A percentile compares a stretch with the other conserved stretches of the same genome.
Evolutionary conservation across 1,140 invertebrate species (phyloP).

Genomic region (Drosophila murphyi): DNA sequence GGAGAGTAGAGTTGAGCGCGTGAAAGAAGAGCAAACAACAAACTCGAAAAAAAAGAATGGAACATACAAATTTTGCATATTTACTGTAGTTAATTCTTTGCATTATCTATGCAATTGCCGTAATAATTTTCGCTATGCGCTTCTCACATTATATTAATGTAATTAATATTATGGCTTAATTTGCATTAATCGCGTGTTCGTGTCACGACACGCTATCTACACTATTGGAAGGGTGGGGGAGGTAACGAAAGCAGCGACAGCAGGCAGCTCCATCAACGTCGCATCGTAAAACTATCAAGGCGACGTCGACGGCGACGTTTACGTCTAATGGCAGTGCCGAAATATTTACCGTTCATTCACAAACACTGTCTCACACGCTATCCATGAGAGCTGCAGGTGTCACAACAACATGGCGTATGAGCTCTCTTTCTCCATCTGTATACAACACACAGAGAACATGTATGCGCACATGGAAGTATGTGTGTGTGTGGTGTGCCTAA

Average conservation of each 20-base stretch:
- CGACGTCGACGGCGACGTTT: conserved; percentile 10
- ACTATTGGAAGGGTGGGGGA: background rate
- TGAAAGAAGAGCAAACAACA: background rate
- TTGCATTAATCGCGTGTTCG: background rate
- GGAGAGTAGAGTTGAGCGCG: background rate
- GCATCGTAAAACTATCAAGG: conserved; percentile 42
- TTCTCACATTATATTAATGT: no score
- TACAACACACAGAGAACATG: background rate
- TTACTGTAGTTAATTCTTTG: no score
- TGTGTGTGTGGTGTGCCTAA: conserved; percentile 4
- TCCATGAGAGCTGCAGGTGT: conserved; percentile 53
- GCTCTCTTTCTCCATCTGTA: conserved; percentile 21
- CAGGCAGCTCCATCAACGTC: conserved; percentile 15
- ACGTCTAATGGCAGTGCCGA: conserved; percentile 49
- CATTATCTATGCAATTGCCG: no score
- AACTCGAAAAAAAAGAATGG: no score
- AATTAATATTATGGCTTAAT: no score
- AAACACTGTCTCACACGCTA: conserved; percentile 3
- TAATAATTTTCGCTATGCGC: no score
- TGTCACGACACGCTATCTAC: background rate
- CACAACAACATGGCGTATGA: conserved; percentile 45
- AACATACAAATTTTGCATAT: no score
- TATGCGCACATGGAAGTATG: background rate
- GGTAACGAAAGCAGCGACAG: background rate
- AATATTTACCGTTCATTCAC: conserved; percentile 43